phyloP scores from a whole-genome alignment of 1,140 invertebrate genomes.

The Drosophila littoralis region DNA sequence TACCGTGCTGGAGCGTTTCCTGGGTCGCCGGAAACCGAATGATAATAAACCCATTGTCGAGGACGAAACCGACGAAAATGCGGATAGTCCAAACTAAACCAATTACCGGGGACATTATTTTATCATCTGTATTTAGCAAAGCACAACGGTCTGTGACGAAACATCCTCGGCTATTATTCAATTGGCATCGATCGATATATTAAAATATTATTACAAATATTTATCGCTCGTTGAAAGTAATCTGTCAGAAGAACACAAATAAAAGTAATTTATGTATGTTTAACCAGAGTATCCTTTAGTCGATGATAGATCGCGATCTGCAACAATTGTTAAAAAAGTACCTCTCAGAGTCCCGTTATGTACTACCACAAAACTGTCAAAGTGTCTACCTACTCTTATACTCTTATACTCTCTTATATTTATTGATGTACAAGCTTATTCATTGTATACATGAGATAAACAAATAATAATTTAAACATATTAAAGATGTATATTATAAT shows the following conservation, averaged over 20 bases:
- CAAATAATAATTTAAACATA: constrained; percentile 15
- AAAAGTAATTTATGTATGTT: constrained; percentile 12
- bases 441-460: constrained; percentile 8
- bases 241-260: constrained; percentile 30
- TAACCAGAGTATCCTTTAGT: no score
- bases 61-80: constrained; percentile 61
- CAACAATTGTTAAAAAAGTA: constrained; percentile 48
- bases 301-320: constrained; percentile 17
- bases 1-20: constrained; percentile 73
- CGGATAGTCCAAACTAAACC: constrained; percentile 51
- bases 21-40: constrained; percentile 65
- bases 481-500: constrained; percentile 29
- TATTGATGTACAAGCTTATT: constrained; percentile 11
- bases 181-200: constrained; percentile 7
- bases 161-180: constrained; percentile 4
- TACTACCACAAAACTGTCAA: constrained; percentile 33
- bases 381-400: constrained; percentile 24
- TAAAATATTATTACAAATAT: constrained; percentile 3
- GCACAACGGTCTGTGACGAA: constrained; percentile 39
- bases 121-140: constrained; percentile 7
- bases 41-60: constrained; percentile 79
- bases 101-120: background rate
- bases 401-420: background rate
- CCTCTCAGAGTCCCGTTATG: constrained; percentile 24
- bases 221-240: constrained; percentile 13